Evolutionary conservation across 2,888 invertebrate genomes (phyloP).

Genomic region (Penaeus monodon): DNA sequence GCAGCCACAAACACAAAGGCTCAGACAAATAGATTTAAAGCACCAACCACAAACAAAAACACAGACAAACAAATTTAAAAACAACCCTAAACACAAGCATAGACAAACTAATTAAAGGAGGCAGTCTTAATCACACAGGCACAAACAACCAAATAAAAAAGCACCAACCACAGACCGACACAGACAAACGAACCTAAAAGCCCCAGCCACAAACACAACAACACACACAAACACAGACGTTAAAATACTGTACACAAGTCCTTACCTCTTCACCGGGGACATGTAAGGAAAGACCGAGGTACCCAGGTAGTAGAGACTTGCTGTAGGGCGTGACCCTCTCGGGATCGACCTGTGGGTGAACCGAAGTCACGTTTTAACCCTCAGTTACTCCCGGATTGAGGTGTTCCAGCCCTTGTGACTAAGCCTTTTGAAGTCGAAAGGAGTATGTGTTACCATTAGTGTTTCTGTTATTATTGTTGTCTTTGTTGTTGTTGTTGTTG

Average conservation of each 20-base stretch:
- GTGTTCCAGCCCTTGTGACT: no score
- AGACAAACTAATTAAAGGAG: not conserved
- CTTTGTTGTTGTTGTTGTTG: no score
- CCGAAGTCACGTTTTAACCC: no score
- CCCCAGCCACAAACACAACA: not conserved
- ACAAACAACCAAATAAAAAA: no score
- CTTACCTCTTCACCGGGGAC: slow-evolving; percentile 23
- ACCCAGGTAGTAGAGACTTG: not conserved
- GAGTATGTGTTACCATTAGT: no score
- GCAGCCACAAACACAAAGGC: not conserved
- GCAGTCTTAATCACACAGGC: no score
- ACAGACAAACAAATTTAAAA: not conserved
- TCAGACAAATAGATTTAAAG: not conserved
- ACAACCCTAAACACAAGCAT: not conserved
- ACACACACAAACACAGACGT: slow-evolving; percentile 7
- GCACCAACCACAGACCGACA: no score
- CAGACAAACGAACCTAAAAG: no score
- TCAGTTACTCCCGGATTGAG: no score
- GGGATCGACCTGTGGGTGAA: not conserved
- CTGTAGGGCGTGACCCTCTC: slow-evolving; percentile 6
- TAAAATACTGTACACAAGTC: not conserved
- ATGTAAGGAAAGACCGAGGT: slow-evolving; percentile 2
- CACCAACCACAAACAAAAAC: not conserved
- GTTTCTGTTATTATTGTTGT: no score
- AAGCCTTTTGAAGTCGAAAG: no score